A percentile compares a stretch with the other conserved stretches of the same genome.
Evolutionary conservation across 2,888 invertebrate genomes (phyloP).

Genomic region (Harmothoe impar): DNA sequence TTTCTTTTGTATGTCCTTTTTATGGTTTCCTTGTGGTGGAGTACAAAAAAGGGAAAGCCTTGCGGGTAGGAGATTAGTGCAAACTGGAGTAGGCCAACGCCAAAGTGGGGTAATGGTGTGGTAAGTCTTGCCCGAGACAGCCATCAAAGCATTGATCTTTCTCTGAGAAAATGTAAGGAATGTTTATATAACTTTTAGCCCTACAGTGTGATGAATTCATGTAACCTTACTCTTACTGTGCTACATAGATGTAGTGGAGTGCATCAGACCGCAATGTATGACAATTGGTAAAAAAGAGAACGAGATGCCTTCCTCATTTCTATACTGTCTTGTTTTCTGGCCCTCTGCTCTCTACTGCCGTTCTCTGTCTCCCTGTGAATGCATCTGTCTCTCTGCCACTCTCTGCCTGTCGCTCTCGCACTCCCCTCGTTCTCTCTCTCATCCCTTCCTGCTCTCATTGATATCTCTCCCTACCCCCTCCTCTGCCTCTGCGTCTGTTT

Average conservation of each 20-base stretch:
- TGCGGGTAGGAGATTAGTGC: neutral
- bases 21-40: too few relatives aligned
- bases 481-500: too few relatives aligned
- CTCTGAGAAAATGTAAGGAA: neutral
- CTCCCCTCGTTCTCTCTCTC: too few relatives aligned
- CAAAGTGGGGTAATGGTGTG: neutral
- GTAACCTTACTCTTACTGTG: conserved; percentile 4
- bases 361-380: too few relatives aligned
- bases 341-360: too few relatives aligned
- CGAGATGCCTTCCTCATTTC: neutral
- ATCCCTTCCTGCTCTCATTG: too few relatives aligned
- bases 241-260: neutral
- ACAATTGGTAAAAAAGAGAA: neutral
- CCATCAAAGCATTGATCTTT: neutral
- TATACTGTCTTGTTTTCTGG: too few relatives aligned
- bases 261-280: neutral
- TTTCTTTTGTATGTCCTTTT: neutral
- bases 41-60: neutral
- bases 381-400: too few relatives aligned
- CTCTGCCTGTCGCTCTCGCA: too few relatives aligned
- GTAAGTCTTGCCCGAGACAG: too few relatives aligned
- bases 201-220: neutral
- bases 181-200: conserved; percentile 13
- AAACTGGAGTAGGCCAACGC: neutral
- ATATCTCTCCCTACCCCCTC: too few relatives aligned